Conservation (phyloP, 1,140 invertebrate genomes). For the Fopius arisanus region DNA sequence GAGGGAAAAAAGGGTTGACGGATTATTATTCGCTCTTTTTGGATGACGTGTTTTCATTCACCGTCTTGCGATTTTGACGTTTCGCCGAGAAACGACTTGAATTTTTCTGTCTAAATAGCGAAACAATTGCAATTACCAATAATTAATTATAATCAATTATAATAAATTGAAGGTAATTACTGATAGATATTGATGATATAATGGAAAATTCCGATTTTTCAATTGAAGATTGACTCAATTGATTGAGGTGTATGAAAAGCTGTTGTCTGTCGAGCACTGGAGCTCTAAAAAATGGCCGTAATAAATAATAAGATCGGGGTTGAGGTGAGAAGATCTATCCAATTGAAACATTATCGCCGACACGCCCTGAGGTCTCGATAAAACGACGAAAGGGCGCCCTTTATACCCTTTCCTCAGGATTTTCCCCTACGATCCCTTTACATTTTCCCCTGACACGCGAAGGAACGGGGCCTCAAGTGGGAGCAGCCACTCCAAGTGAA, state of each 20-base stretch:
- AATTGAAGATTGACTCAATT: too few species aligned
- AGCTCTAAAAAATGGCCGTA: background rate
- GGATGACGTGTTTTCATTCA: too few species aligned
- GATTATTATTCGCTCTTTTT: too few species aligned
- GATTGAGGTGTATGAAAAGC: background rate
- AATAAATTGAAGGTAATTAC: too few species aligned
- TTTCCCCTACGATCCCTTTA: background rate
- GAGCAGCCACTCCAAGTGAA: background rate
- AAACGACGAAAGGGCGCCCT: background rate
- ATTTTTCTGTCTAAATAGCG: too few species aligned
- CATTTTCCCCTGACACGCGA: background rate
- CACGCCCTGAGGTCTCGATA: background rate
- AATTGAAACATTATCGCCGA: conserved; percentile 3
- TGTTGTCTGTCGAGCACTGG: background rate
- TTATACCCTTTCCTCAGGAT: background rate
- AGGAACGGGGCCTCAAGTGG: background rate
- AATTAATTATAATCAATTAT: too few species aligned
- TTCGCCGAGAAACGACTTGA: too few species aligned
- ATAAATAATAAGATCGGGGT: background rate
- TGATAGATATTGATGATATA: too few species aligned
- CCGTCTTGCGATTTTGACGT: too few species aligned
- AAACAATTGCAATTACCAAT: too few species aligned
- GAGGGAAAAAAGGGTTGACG: background rate
- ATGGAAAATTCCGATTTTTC: too few species aligned
- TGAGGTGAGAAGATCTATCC: background rate